Conservation (phyloP, 2,113 vertebrate species). For the Xyrauchen texanus region DNA sequence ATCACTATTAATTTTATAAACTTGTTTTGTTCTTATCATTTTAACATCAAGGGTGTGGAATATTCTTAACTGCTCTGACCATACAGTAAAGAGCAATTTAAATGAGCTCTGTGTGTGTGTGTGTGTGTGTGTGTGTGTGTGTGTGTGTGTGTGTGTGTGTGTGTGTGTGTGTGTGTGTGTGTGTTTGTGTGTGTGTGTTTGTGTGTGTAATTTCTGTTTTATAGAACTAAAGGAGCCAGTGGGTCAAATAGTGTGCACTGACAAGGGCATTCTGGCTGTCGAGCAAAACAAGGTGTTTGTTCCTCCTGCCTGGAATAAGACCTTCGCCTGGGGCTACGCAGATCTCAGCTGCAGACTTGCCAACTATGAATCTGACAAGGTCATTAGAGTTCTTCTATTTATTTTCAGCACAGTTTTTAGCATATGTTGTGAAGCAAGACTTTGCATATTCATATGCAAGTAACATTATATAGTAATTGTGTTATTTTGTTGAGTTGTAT, state of each 20-base stretch:
- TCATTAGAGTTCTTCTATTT: slow-evolving; percentile 56
- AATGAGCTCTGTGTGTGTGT: slow-evolving; percentile 12
- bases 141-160: slow-evolving; percentile 42
- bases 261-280: slow-evolving; percentile 94
- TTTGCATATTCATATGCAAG: too few species aligned
- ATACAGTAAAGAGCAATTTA: background rate
- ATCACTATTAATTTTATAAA: background rate
- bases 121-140: slow-evolving; percentile 42
- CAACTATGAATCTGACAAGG: slow-evolving; percentile 97
- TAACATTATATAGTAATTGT: too few species aligned
- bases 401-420: background rate
- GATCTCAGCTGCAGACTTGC: slow-evolving; percentile 95
- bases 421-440: background rate
- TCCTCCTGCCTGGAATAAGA: slow-evolving; percentile 93
- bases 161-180: slow-evolving; percentile 42
- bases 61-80: background rate
- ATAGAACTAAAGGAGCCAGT: slow-evolving; percentile 94
- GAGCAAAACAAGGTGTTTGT: slow-evolving; percentile 95
- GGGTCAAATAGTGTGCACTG: slow-evolving; percentile 94
- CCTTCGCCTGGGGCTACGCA: slow-evolving; percentile 95
- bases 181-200: too few species aligned
- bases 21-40: background rate
- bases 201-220: slow-evolving; percentile 27
- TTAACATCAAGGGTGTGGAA: background rate
- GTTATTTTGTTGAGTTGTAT: too few species aligned